Evolutionary conservation across 2,797 vertebrate species (phyloP).

Genomic region (Melanotaenia pygmaea): DNA sequence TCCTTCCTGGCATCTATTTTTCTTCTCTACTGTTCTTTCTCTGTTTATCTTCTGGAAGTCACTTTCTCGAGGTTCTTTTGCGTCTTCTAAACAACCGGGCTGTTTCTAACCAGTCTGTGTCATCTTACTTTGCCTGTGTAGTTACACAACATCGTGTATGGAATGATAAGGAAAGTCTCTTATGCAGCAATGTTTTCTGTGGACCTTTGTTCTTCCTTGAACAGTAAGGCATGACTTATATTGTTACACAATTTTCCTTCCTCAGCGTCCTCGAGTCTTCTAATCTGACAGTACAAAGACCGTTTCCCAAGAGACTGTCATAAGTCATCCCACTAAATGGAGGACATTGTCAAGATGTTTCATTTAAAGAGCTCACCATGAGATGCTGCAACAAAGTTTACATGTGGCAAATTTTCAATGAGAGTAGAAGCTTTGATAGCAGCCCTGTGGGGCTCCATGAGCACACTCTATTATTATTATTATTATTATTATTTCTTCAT

Average conservation of each 20-base stretch:
- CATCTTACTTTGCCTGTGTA: constrained; percentile 3
- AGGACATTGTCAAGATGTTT: constrained; percentile 13
- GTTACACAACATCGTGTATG: background rate
- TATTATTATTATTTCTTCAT: too few species aligned
- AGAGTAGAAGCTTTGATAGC: background rate
- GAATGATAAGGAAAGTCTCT: constrained; percentile 20
- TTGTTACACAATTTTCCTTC: constrained; percentile 8
- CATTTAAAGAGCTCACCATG: constrained; percentile 2
- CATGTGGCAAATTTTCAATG: background rate
- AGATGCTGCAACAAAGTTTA: background rate
- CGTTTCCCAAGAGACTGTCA: background rate
- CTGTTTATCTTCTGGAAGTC: constrained; percentile 52
- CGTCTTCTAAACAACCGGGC: constrained; percentile 32
- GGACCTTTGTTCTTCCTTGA: constrained; percentile 5
- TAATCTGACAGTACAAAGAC: background rate
- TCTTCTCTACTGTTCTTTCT: constrained; percentile 54
- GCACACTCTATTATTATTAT: too few species aligned
- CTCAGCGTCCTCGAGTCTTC: background rate
- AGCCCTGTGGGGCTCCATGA: background rate
- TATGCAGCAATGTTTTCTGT: background rate
- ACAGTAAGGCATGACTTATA: background rate
- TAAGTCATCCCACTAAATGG: constrained; percentile 1
- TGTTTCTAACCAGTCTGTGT: constrained; percentile 32
- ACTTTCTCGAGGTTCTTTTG: constrained; percentile 37
- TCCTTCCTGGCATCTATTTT: constrained; percentile 74